Evolutionary conservation across 2,888 invertebrate genomes (phyloP).

Genomic region (Oligia strigilis): DNA sequence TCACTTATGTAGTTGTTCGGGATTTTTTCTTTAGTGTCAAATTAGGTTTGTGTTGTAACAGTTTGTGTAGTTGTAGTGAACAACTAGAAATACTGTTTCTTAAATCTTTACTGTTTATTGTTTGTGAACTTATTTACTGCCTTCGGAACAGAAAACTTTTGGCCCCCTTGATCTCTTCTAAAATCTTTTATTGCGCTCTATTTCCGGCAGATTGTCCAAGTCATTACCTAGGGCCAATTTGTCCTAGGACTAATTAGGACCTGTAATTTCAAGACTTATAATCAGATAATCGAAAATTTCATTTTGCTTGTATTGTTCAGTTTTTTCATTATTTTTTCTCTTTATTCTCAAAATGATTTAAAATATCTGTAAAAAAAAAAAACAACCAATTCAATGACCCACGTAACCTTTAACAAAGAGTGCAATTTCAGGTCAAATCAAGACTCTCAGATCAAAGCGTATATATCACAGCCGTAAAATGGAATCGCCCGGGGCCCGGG

Average conservation of each 20-base stretch:
- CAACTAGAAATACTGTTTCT: too few species aligned
- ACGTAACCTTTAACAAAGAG: slow-evolving; percentile 33
- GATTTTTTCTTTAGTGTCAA: slow-evolving; percentile 34
- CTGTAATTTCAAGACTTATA: too few species aligned
- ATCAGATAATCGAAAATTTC: not conserved
- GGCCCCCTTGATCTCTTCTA: not conserved
- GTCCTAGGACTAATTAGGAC: not conserved
- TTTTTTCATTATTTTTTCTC: too few species aligned
- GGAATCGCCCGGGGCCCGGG: slow-evolving; percentile 43
- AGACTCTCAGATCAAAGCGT: slow-evolving; percentile 48
- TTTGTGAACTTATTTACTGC: not conserved
- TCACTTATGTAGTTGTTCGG: slow-evolving; percentile 50
- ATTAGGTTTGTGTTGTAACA: slow-evolving; percentile 32
- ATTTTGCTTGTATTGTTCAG: not conserved
- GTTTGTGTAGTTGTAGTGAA: slow-evolving; percentile 3
- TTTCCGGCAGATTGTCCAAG: too few species aligned
- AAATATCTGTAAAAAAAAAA: not conserved
- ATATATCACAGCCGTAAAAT: slow-evolving; percentile 36
- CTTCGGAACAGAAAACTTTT: not conserved
- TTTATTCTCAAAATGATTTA: not conserved
- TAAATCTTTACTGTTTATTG: not conserved
- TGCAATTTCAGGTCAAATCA: slow-evolving; percentile 39
- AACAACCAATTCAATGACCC: not conserved
- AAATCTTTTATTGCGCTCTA: too few species aligned
- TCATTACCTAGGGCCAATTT: not conserved